Base-by-base conservation (phyloP, 1,140 invertebrate species). In the Drosophila trapezifrons region DNA sequence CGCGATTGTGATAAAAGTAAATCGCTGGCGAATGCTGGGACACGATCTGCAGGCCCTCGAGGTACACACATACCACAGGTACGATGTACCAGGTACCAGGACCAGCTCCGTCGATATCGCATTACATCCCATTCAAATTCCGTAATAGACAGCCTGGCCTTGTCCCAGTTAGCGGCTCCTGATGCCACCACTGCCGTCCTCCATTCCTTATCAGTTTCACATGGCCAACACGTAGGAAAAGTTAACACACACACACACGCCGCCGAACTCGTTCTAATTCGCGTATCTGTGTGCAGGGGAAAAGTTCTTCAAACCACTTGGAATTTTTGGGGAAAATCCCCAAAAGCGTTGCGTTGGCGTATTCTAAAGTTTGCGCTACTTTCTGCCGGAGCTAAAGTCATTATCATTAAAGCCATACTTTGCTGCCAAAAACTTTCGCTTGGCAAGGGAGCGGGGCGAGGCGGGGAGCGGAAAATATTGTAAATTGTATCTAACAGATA, bases 401-500 rank as follows among this genome's bases (percentile, higher is more conserved):
- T 86, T 86, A 86, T 86, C 82, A 86, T 86, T 86, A 86, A 86
- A 86, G 82, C 75, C 70, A 86, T 87, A 82, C 82, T 84, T 80
- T 85, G 83, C 77, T 73, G 66, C 77, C 49, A 62, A 59, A 52
- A 81, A 85, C 81, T 85, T 85, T 85, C 81, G 71, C 82, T 80
- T 55, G 59, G 77, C 42, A 51, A 59, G 42, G 15, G 40, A 47
- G 51, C 35, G 74, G 57, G 60, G 27, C 66, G 52, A 27, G 42
- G 66, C 27, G 67, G 65, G 52, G 37, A 49, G 66, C 27, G 67
- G 65, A 66, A 84, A 78, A 72, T 82, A 86, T 87, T 87, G 83
- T 87, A 87, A 86, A 86, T 87, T 86, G 82, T 86, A 87, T 86
- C 83, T 78, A 86, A 87, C 83, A 86, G 82, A 87, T 86, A 87